A percentile compares a stretch with the other conserved stretches of the same genome.
Conservation (phyloP, 2,888 invertebrate genomes). For the Oscheius sp. region DNA sequence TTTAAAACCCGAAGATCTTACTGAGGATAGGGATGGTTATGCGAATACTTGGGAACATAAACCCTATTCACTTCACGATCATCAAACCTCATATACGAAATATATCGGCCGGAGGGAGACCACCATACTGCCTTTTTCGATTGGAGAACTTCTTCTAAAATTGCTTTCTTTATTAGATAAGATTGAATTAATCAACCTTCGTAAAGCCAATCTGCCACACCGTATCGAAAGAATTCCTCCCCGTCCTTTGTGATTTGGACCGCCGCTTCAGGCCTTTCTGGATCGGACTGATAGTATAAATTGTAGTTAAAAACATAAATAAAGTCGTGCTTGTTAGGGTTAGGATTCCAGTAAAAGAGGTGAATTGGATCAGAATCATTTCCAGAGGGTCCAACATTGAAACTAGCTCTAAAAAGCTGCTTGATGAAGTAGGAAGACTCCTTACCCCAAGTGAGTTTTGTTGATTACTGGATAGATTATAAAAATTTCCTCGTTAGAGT, state of each 20-base stretch:
- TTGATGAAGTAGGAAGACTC: no score
- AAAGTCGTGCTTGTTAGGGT: slow-evolving; percentile 40
- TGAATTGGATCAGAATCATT: slow-evolving; percentile 38
- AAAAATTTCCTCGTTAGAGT: slow-evolving; percentile 41
- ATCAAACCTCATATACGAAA: slow-evolving; percentile 50
- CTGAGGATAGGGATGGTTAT: slow-evolving; percentile 45
- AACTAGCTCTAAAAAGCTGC: slow-evolving; percentile 30
- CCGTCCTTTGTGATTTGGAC: slow-evolving; percentile 45
- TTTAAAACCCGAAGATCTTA: slow-evolving; percentile 11
- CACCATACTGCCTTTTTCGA: slow-evolving; percentile 55
- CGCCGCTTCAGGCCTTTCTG: slow-evolving; percentile 41
- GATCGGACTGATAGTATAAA: slow-evolving; percentile 54
- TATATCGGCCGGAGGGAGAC: slow-evolving; percentile 53
- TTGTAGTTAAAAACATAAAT: slow-evolving; percentile 47
- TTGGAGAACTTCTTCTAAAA: slow-evolving; percentile 58
- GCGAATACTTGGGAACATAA: slow-evolving; percentile 48
- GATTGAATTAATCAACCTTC: slow-evolving; percentile 35
- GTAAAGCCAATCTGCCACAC: slow-evolving; percentile 54
- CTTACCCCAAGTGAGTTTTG: slow-evolving; percentile 26
- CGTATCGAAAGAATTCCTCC: slow-evolving; percentile 42
- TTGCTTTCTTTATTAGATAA: not conserved
- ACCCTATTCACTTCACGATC: slow-evolving; percentile 54
- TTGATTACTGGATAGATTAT: slow-evolving; percentile 34
- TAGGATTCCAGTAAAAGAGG: slow-evolving; percentile 51
- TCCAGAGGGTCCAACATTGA: slow-evolving; percentile 40